These are phyloP conservation scores for Zosterops hypoxanthus DNA, from an alignment of 2,113 vertebrate species.

Conservation along the genomic window DNA sequence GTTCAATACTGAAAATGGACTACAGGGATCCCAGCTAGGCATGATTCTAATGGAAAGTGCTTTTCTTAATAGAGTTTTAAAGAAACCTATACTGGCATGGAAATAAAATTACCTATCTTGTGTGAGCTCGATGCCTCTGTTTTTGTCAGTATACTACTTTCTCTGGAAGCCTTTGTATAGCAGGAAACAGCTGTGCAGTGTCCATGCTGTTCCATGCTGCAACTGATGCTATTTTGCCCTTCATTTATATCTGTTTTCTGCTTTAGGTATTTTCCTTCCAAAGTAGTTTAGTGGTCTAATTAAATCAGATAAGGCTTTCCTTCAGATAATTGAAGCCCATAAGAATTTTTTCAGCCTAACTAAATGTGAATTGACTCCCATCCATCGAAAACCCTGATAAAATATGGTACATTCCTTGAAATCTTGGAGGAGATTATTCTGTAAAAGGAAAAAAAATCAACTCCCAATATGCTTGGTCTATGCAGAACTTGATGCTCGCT, in stretches of 20 bases:
- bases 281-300: slow-evolving; percentile 14
- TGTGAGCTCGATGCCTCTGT: neutral
- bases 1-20: neutral
- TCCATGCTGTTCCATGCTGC: neutral
- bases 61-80: neutral
- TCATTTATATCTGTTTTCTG: neutral
- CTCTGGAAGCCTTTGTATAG: neutral
- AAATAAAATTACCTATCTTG: neutral
- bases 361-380: slow-evolving; percentile 1
- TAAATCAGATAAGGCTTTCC: slow-evolving; percentile 16
- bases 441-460: neutral
- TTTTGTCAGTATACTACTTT: neutral
- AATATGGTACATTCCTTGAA: neutral
- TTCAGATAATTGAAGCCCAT: neutral
- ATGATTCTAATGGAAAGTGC: neutral
- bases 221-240: neutral
- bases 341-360: neutral
- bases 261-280: neutral
- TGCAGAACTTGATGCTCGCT: neutral
- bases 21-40: neutral
- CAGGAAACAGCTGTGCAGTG: neutral
- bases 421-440: neutral
- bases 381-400: neutral
- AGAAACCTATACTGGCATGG: neutral
- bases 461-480: neutral